Percentiles rank a stretch among this genome's conserved stretches.
These are phyloP conservation scores for Tamandua tetradactyla DNA, from an alignment of 2,797 vertebrate species.

Conservation along the genomic window DNA sequence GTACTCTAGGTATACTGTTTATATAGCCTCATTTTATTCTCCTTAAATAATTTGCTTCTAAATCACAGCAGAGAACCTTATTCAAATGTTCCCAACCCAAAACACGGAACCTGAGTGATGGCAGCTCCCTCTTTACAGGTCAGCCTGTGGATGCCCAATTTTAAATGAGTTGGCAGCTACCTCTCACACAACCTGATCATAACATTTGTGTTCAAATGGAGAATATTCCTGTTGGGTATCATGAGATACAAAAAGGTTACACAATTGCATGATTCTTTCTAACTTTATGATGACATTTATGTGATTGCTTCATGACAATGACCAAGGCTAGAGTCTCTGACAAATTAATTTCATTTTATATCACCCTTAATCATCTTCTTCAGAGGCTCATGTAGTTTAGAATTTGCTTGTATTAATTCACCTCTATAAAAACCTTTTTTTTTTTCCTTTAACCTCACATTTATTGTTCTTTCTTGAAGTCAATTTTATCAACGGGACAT, in stretches of 20 bases:
- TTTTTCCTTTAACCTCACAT: slow-evolving; percentile 55
- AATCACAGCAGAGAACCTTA: slow-evolving; percentile 23
- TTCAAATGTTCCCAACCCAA: slow-evolving; percentile 17
- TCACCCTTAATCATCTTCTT: slow-evolving; percentile 47
- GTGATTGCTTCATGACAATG: slow-evolving; percentile 55
- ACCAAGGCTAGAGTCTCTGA: slow-evolving; percentile 50
- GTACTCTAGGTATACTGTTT: not conserved
- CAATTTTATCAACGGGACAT: slow-evolving; percentile 69
- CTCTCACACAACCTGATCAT: not conserved
- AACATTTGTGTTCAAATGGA: not conserved
- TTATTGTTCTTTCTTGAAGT: slow-evolving; percentile 65
- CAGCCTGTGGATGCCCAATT: not conserved
- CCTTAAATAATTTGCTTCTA: slow-evolving; percentile 40
- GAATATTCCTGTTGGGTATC: slow-evolving; percentile 33
- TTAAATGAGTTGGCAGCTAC: not conserved
- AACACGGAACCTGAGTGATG: not conserved
- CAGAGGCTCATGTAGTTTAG: slow-evolving; percentile 47
- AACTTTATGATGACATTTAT: slow-evolving; percentile 72
- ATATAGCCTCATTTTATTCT: not conserved
- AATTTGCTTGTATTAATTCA: slow-evolving; percentile 68
- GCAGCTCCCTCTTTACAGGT: not conserved
- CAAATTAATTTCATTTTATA: slow-evolving; percentile 71
- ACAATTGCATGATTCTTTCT: slow-evolving; percentile 65
- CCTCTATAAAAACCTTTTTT: slow-evolving; percentile 27
- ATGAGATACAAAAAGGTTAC: slow-evolving; percentile 66